These are phyloP conservation scores for Hephaestus fuliginosus DNA, from an alignment of 2,797 vertebrate species.

Conservation along the genomic window DNA sequence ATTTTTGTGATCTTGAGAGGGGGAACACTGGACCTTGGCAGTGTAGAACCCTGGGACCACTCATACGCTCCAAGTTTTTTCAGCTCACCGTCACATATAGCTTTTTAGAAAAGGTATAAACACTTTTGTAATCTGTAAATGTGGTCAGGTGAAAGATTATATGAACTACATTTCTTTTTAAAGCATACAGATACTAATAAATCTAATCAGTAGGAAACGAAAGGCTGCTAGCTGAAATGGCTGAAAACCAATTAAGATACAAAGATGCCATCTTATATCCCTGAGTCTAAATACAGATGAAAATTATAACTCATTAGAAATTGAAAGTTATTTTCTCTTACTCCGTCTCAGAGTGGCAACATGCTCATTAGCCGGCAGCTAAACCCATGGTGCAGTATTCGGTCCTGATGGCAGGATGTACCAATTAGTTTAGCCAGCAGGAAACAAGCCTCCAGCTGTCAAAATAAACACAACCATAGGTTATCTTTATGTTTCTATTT, in stretches of 20 bases:
- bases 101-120: no score
- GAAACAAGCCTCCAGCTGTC: slow-evolving; percentile 32
- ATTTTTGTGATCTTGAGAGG: no score
- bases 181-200: not conserved
- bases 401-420: slow-evolving; percentile 28
- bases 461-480: slow-evolving; percentile 34
- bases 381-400: slow-evolving; percentile 11
- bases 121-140: no score
- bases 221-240: not conserved
- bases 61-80: no score
- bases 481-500: slow-evolving; percentile 33
- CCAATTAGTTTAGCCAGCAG: slow-evolving; percentile 38
- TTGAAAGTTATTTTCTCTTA: not conserved
- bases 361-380: slow-evolving; percentile 35
- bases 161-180: not conserved
- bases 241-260: not conserved
- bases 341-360: slow-evolving; percentile 12
- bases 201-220: not conserved
- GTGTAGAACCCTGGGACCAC: no score
- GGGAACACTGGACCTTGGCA: no score
- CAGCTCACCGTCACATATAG: no score
- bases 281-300: not conserved
- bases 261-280: not conserved
- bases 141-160: no score
- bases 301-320: slow-evolving; percentile 9